These are phyloP conservation scores for Capitella teleta DNA, from an alignment of 1,140 invertebrate species.

Conservation along the genomic window DNA sequence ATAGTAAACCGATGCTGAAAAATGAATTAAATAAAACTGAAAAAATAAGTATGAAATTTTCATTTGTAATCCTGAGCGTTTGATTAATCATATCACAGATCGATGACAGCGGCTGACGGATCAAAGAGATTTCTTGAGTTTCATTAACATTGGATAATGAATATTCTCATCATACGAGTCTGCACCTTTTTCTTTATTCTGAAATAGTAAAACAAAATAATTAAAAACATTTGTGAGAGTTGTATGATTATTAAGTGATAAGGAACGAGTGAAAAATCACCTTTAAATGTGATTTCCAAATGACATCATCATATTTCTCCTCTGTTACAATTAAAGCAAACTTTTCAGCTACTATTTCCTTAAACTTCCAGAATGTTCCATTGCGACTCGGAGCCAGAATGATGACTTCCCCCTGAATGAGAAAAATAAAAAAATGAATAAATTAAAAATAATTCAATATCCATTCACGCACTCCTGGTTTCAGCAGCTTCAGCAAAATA, in stretches of 20 bases:
- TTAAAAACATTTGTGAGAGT: not conserved
- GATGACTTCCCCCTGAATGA: constrained; percentile 51
- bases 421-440: not conserved
- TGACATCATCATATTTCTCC: constrained; percentile 21
- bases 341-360: constrained; percentile 31
- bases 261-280: not conserved
- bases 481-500: constrained; percentile 56
- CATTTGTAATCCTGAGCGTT: too few species aligned
- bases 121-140: not conserved
- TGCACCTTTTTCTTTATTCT: not conserved
- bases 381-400: constrained; percentile 67
- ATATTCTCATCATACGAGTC: not conserved
- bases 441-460: not conserved
- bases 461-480: constrained; percentile 29
- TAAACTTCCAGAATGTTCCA: constrained; percentile 58
- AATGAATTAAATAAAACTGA: too few species aligned
- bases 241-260: not conserved
- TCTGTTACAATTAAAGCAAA: constrained; percentile 17
- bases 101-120: too few species aligned
- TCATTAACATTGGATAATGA: not conserved
- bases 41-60: too few species aligned
- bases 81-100: too few species aligned
- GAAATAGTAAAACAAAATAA: not conserved
- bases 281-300: constrained; percentile 25
- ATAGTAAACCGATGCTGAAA: too few species aligned